These are phyloP conservation scores for Teleiodes luculella DNA, from an alignment of 2,888 invertebrate genomes.

Conservation along the genomic window DNA sequence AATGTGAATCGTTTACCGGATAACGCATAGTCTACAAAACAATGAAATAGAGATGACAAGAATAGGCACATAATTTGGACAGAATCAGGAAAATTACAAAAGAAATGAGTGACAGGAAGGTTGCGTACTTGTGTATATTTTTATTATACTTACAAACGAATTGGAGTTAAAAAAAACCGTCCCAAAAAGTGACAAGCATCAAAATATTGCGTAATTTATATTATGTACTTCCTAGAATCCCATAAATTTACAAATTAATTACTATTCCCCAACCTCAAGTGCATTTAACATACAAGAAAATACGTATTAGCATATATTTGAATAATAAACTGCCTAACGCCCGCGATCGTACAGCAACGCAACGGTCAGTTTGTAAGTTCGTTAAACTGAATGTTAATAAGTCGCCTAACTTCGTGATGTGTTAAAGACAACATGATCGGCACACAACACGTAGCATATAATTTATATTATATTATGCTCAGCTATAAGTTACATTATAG, in stretches of 20 bases:
- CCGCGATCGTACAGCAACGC: neutral
- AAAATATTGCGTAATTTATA: too few species aligned
- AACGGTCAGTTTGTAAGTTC: neutral
- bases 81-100: neutral
- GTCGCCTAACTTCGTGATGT: neutral
- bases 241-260: neutral
- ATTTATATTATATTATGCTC: too few species aligned
- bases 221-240: too few species aligned
- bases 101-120: neutral
- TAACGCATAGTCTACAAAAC: neutral
- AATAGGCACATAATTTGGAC: neutral
- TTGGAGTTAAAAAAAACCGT: neutral
- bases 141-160: neutral
- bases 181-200: too few species aligned
- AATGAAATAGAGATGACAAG: neutral
- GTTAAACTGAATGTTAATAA: neutral
- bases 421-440: neutral
- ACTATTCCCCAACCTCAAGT: neutral
- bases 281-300: slow-evolving; percentile 2
- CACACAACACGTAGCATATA: too few species aligned
- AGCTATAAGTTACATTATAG: too few species aligned
- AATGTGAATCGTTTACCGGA: too few species aligned
- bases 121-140: neutral
- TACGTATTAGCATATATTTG: slow-evolving; percentile 3
- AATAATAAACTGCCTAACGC: neutral